These are phyloP conservation scores for Augiades crinisus DNA, from an alignment of 2,888 invertebrate species.

Conservation along the genomic window DNA sequence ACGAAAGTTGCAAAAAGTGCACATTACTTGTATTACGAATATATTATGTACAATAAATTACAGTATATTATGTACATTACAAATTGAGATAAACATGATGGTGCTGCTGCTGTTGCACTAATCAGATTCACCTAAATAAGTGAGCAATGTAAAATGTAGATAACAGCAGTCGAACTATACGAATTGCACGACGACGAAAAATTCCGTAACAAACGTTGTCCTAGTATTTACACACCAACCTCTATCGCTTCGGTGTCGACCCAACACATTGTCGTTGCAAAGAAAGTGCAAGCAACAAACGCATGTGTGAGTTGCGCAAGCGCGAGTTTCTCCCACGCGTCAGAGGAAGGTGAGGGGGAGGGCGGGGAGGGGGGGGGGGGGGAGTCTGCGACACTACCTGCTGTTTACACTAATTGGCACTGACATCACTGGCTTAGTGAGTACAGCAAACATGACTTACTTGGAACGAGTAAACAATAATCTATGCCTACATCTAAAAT, in stretches of 20 bases:
- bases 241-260: constrained; percentile 3
- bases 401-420: constrained; percentile 12
- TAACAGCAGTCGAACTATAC: too few species aligned
- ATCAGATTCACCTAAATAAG: too few species aligned
- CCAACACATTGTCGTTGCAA: constrained; percentile 32
- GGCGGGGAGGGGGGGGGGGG: not conserved
- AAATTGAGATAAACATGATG: too few species aligned
- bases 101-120: too few species aligned
- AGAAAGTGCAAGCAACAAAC: constrained; percentile 51
- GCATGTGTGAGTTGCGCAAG: constrained; percentile 44
- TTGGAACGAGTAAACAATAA: not conserved
- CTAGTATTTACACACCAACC: not conserved
- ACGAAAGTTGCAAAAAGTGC: too few species aligned
- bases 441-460: not conserved
- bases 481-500: too few species aligned
- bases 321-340: constrained; percentile 41
- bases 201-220: too few species aligned
- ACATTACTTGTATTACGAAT: too few species aligned
- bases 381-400: constrained; percentile 9
- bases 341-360: not conserved
- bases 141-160: too few species aligned
- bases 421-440: not conserved
- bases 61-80: too few species aligned
- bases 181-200: too few species aligned
- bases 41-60: too few species aligned